Base-by-base conservation (phyloP, 2,888 invertebrate species). In the Lochmaea capreae region DNA sequence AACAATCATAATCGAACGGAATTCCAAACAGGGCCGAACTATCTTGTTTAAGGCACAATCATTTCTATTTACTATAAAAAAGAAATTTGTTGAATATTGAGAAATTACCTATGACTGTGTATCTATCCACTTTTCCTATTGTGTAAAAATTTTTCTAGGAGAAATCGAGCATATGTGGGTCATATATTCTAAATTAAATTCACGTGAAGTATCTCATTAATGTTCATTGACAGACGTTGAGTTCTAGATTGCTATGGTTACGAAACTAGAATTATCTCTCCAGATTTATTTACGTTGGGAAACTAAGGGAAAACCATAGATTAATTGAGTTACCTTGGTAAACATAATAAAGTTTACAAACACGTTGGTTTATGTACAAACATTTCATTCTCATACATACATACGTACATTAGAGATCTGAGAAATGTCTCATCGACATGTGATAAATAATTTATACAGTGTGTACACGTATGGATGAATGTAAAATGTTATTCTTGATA, bases 1-100 rank as follows among this genome's bases (percentile, higher is more conserved):
- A 66, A 75, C 68, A 69, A 72, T 72, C 62, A 66, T 65, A 72
- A 67, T 75, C 46, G 26, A 57, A 52, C 43, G 16, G 58, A 46
- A 65, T 57, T 42, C 14, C n/a, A 18, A 12, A 12, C 65, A 65
- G 71, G 71, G 11, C 42, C 52, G 65, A 18, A 71, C 16, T 63
- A 61, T 39, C 39, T 14, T 14, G 61, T 12, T 22, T 61, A 26
- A 33, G 14, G 14, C 12, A 14, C 3, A 14, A 12, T 11, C 11
- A 61, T 26, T 26, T 26, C 14, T 22, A 26, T 5, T 1, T 59
- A 22, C 59, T 59, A 10, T 33, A 11, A 26, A 26, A 26, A 26
- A 26, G 22, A 22, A 22, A 22, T 22, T 33, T 33, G 33, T 33
- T 33, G 5, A 33, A 33, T 33, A 4, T 33, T 33, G 33, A 33